Conservation (phyloP, 2,888 invertebrate species). For the Brachynemurus nebulosus region DNA sequence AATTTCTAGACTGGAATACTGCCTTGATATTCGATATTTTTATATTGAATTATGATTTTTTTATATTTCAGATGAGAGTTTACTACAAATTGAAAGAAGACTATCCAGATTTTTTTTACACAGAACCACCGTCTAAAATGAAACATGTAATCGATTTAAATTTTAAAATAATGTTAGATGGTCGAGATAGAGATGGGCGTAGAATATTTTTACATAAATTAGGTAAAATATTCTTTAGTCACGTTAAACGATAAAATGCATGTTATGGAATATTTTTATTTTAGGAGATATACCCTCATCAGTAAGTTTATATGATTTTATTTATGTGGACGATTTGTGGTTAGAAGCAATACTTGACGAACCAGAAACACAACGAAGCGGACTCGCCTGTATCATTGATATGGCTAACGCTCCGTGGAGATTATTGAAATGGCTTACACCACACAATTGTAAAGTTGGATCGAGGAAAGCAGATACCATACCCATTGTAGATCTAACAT, state of each 20-base stretch:
- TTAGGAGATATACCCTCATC: conserved; percentile 23
- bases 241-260: background rate
- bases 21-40: too few relatives aligned
- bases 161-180: conserved; percentile 24
- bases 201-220: conserved; percentile 28
- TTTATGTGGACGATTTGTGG: conserved; percentile 29
- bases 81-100: conserved; percentile 25
- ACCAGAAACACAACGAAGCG: conserved; percentile 25
- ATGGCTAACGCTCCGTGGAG: conserved; percentile 23
- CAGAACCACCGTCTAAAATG: conserved; percentile 21
- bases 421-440: conserved; percentile 27
- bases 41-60: background rate
- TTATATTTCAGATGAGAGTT: conserved; percentile 24
- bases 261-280: background rate
- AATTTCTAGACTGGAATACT: too few relatives aligned
- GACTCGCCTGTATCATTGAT: conserved; percentile 28
- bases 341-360: conserved; percentile 27
- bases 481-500: conserved; percentile 24
- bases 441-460: conserved; percentile 22
- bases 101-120: conserved; percentile 28
- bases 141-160: conserved; percentile 25
- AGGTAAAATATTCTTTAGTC: conserved; percentile 23
- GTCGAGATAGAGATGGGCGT: conserved; percentile 27
- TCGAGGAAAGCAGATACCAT: conserved; percentile 22
- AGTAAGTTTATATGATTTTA: conserved; percentile 24